Evolutionary conservation across 2,797 vertebrate genomes (phyloP), one percentile per base, ranked within the genome.

Genomic region (Mergus octosetaceus): DNA sequence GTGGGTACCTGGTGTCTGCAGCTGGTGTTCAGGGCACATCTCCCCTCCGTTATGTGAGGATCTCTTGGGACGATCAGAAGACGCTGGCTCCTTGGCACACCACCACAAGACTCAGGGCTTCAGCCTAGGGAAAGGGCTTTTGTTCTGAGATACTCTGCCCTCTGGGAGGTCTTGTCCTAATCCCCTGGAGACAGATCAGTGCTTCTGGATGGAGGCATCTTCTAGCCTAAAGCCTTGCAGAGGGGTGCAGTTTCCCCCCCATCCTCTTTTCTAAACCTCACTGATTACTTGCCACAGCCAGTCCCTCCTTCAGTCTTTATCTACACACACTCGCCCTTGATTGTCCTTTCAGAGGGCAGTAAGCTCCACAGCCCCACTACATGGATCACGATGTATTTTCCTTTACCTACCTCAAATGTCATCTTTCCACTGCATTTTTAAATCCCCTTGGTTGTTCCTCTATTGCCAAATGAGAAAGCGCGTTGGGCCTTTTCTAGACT

Each of bases 41-140:
- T n/a, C 30, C 22, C 47, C n/a, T 70, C 61, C 12, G 56, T n/a
- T 32, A 28, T 0, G 1, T 39, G 18, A 24, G 1, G 0, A 66
- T 43, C 65, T 38, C 41, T 36, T 72, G 19, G 20, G 17, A 58
- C 25, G 6, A 30, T 21, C 14, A 15, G 21, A 54, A n/a, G 27
- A 47, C 9, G 18, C 28, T 49, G 54, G 5, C 45, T 71, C 21
- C 28, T 62, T 66, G n/a, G 16, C n/a, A 30, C 30, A 18, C 21
- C 30, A 65, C n/a, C 38, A 53, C 16, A 41, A 24, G 64, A n/a
- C 8, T 13, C 21, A 62, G 28, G 11, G 24, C 13, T 69, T 73
- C 17, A 57, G 61, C 49, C 7, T 0, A 49, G 47, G 21, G 47
- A 49, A 49, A 49, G 22, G 47, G 4, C 47, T 49, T 24, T 24